Percentiles rank a stretch among this genome's conserved stretches.
These are phyloP conservation scores for Augiades crinisus DNA, from an alignment of 2,888 invertebrate species.

Conservation along the genomic window DNA sequence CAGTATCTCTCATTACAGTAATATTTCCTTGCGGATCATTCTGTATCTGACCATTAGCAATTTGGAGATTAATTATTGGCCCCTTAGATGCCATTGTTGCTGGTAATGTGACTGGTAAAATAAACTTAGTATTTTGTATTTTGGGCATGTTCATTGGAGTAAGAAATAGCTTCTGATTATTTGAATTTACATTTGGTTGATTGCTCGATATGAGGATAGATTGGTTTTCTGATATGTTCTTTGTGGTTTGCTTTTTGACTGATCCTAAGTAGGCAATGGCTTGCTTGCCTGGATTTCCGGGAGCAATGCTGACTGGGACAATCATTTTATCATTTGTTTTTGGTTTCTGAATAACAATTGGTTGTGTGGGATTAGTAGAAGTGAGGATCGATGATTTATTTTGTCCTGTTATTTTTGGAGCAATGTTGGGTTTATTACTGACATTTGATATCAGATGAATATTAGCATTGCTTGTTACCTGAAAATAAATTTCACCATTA, in stretches of 20 bases:
- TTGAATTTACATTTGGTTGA: conserved; percentile 59
- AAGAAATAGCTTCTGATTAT: conserved; percentile 80
- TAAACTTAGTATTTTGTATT: conserved; percentile 78
- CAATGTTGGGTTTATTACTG: conserved; percentile 64
- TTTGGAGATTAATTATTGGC: conserved; percentile 85
- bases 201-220: conserved; percentile 73
- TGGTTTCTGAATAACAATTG: conserved; percentile 82
- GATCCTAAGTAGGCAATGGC: conserved; percentile 79
- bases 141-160: conserved; percentile 82
- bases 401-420: conserved; percentile 58
- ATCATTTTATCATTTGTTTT: conserved; percentile 72
- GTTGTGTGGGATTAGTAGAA: conserved; percentile 67
- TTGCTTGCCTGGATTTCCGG: conserved; percentile 57
- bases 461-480: conserved; percentile 69
- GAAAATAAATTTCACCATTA: conserved; percentile 39
- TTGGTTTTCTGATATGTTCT: conserved; percentile 63
- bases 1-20: conserved; percentile 80
- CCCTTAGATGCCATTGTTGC: conserved; percentile 81
- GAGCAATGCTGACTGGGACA: conserved; percentile 72
- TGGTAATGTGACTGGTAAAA: conserved; percentile 73
- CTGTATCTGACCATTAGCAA: conserved; percentile 84
- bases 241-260: conserved; percentile 72
- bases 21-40: conserved; percentile 83
- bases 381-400: conserved; percentile 67
- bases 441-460: conserved; percentile 71